Base-by-base conservation (phyloP, 2,113 vertebrate genomes). In the Calyptommatus sinebrachiatus region DNA sequence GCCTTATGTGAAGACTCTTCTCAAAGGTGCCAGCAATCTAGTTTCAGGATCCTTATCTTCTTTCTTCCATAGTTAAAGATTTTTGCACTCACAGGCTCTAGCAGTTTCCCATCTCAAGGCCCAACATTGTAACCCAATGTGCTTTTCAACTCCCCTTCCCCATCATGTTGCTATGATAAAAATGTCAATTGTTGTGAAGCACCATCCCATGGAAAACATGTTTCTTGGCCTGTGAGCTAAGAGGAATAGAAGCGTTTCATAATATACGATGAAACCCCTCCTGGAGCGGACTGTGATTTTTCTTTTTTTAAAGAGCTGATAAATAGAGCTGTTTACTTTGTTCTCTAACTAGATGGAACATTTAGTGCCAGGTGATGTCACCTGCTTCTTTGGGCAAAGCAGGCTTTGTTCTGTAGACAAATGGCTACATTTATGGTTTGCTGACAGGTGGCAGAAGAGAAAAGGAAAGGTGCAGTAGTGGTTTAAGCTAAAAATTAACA, bases 181-280 rank as follows among this genome's bases (percentile, higher is more conserved):
- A 71, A 63, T 48, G 8, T 28, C n/a, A n/a, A n/a, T n/a, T 61
- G 53, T 46, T 26, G 20, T 28, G 45, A 78, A 41, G 26, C 35
- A 16, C 24, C n/a, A 63, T 63, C n/a, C 24, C 60, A 45, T 29
- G 22, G 76, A 83, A 80, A 82, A n/a, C 2, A 5, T 14, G 7
- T 61, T 72, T 35, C 41, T 68, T 14, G 48, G 73, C 80, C 87
- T 83, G 46, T 72, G n/a, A 79, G 72, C 73, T 31, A 26, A 71
- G 66, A 77, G 69, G 26, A 86, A 63, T 90, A 71, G 77, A 75
- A 69, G 24, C 5, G 16, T 48, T 78, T 81, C 61, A 73, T 79
- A 78, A 28, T n/a, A 63, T 75, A 66, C 10, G 46, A 78, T 60
- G 24, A 81, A 84, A 20, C 41, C 65, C n/a, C 35, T 41, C 35